Base-by-base conservation (phyloP, 1,140 invertebrate species). In the Akabosia matsudoensis region DNA sequence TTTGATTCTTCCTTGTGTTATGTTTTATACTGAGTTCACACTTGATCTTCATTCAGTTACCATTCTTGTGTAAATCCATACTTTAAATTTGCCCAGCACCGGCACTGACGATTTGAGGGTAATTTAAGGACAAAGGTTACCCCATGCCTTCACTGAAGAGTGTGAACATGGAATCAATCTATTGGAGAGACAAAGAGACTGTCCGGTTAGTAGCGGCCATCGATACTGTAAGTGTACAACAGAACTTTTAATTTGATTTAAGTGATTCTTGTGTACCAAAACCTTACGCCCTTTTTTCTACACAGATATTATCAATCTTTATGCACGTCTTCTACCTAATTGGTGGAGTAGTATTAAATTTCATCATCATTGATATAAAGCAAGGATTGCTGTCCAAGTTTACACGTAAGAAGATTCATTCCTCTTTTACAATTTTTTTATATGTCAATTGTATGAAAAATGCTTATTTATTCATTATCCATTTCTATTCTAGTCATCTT, bases 401-500 rank as follows among this genome's bases (percentile, higher is more conserved):
- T 26, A 37, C 45, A 16, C 33, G 76, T 77, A 45, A 74, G 73
- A 61, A 30, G 13, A 7, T 10, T 13, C 13, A 56, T 4, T 7
- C 7, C 37, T 45, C n/a, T 45, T 45, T 45, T 18, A 45, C 7
- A 45, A 18, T 18, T 13, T 10, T n/a, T 24, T 56, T 56, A 56
- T 56, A 45, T 56, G 54, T 18, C 37, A n/a, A n/a, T n/a, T n/a
- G n/a, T n/a, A n/a, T n/a, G n/a, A n/a, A n/a, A n/a, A n/a, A 61
- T 61, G 26, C 7, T 61, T 61, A 61, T 61, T 61, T 45, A 45
- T 18, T n/a, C 7, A 45, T 24, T 24, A 45, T 52, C 45, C 13
- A 71, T 71, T 45, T 73, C 54, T 73, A 72, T 77, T 73, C 28
- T 70, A 77, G 76, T 77, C 33, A 67, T 74, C 18, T 24, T 77